Percentiles rank a stretch among this genome's conserved stretches.
These are phyloP conservation scores for Regulus satrapa DNA, from an alignment of 2,113 vertebrate genomes.

Conservation along the genomic window DNA sequence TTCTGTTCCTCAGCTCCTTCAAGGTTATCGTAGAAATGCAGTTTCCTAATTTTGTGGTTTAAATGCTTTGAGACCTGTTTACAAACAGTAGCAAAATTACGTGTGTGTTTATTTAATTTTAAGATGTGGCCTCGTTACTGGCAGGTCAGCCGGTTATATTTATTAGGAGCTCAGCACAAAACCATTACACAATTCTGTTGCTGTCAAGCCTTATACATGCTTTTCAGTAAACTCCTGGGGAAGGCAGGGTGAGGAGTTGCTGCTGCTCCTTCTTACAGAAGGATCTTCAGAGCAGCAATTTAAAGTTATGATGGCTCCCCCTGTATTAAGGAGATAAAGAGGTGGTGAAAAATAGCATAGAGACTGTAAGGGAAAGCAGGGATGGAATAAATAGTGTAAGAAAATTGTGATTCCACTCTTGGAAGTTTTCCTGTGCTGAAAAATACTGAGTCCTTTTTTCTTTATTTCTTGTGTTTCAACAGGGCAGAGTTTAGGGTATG, in stretches of 20 bases:
- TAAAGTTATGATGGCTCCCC: not conserved
- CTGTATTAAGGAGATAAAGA: not conserved
- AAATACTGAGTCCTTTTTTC: slow-evolving; percentile 61
- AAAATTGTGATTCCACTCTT: not conserved
- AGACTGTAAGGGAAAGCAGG: not conserved
- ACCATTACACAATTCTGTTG: not conserved
- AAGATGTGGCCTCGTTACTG: slow-evolving; percentile 27
- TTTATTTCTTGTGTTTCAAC: slow-evolving; percentile 71
- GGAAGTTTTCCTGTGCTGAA: slow-evolving; percentile 22
- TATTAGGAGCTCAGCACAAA: slow-evolving; percentile 21
- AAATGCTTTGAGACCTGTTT: slow-evolving; percentile 31
- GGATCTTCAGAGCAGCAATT: not conserved
- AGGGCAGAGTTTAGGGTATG: slow-evolving; percentile 99
- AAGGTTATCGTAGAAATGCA: slow-evolving; percentile 42
- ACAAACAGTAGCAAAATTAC: slow-evolving; percentile 39
- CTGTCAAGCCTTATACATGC: not conserved
- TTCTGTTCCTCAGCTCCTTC: slow-evolving; percentile 16
- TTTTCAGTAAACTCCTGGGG: not conserved
- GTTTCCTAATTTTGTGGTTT: slow-evolving; percentile 41
- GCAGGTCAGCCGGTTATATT: slow-evolving; percentile 10
- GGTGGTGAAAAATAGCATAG: not conserved
- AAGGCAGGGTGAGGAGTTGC: not conserved
- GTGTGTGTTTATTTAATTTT: not conserved
- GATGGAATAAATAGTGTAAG: not conserved
- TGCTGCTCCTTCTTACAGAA: not conserved